phyloP scores from a whole-genome alignment of 2,113 vertebrate species.

The Callopanchax toddi region DNA sequence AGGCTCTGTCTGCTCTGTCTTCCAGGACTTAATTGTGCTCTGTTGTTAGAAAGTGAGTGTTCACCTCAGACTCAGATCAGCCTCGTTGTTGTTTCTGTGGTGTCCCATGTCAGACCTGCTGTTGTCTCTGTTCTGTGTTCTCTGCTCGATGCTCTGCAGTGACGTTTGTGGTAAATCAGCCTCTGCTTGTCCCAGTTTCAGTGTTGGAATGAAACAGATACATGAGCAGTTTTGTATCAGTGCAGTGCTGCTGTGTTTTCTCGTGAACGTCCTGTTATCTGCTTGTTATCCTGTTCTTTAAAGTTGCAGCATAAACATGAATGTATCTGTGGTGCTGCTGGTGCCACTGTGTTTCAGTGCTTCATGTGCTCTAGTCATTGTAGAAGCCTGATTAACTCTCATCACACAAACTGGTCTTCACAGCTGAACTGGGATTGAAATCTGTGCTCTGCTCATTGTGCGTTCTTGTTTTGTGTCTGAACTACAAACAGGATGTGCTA shows the following conservation, averaged over 20 bases:
- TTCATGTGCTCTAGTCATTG: neutral
- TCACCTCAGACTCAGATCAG: constrained; percentile 42
- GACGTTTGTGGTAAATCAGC: constrained; percentile 31
- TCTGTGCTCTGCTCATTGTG: constrained; percentile 1
- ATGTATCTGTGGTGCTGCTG: too few species aligned
- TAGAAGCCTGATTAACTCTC: too few species aligned
- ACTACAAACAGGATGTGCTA: neutral
- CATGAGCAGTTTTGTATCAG: constrained; percentile 22
- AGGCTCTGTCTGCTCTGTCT: constrained; percentile 79
- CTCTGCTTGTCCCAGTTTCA: constrained; percentile 12
- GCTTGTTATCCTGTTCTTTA: neutral
- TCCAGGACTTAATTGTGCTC: constrained; percentile 91
- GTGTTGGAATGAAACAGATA: neutral
- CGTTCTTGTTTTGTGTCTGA: neutral
- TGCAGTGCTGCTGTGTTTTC: constrained; percentile 41
- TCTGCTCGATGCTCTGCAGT: constrained; percentile 33
- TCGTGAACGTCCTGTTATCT: constrained; percentile 28
- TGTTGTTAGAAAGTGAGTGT: constrained; percentile 94
- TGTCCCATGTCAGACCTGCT: neutral
- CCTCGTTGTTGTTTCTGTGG: constrained; percentile 39
- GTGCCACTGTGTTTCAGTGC: too few species aligned
- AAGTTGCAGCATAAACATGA: neutral
- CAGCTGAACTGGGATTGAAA: neutral
- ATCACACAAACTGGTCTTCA: too few species aligned
- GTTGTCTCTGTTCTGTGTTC: neutral